phyloP scores from a whole-genome alignment of 1,140 invertebrate genomes.

The Orius laevigatus region DNA sequence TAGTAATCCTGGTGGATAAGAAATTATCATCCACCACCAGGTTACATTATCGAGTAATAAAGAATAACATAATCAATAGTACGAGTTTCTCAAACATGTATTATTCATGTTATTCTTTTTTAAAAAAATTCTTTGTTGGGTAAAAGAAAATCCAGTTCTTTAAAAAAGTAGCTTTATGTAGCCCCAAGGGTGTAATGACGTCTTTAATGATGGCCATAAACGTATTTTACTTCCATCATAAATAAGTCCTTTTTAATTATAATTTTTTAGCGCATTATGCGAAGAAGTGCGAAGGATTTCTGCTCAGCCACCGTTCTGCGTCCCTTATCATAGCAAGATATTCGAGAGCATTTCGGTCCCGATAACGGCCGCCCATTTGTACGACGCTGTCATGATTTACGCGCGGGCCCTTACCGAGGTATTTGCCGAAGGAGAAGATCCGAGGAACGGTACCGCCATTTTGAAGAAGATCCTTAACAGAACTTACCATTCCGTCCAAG shows the following conservation, averaged over 20 bases:
- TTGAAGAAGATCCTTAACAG: conserved; percentile 50
- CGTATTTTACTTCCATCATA: background rate
- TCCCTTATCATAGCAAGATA: conserved; percentile 51
- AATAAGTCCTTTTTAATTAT: background rate
- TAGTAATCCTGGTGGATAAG: too few species aligned
- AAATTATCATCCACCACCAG: too few species aligned
- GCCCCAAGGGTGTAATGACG: too few species aligned
- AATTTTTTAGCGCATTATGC: conserved; percentile 35
- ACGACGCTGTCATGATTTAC: conserved; percentile 76
- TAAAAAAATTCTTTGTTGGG: too few species aligned
- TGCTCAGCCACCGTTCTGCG: conserved; percentile 47
- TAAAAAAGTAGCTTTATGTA: too few species aligned
- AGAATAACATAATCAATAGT: too few species aligned
- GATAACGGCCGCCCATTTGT: conserved; percentile 69
- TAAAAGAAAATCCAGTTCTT: too few species aligned
- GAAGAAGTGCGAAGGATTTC: conserved; percentile 48
- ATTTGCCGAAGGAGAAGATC: conserved; percentile 43
- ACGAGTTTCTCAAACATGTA: too few species aligned
- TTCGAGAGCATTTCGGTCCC: conserved; percentile 53
- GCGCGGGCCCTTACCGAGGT: conserved; percentile 58
- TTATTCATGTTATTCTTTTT: too few species aligned
- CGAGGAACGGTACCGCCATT: conserved; percentile 53
- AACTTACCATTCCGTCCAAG: conserved; percentile 58
- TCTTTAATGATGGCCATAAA: too few species aligned
- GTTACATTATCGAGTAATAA: too few species aligned